Conservation (phyloP, 2,113 vertebrate genomes). For the Pyrgilauda ruficollis region DNA sequence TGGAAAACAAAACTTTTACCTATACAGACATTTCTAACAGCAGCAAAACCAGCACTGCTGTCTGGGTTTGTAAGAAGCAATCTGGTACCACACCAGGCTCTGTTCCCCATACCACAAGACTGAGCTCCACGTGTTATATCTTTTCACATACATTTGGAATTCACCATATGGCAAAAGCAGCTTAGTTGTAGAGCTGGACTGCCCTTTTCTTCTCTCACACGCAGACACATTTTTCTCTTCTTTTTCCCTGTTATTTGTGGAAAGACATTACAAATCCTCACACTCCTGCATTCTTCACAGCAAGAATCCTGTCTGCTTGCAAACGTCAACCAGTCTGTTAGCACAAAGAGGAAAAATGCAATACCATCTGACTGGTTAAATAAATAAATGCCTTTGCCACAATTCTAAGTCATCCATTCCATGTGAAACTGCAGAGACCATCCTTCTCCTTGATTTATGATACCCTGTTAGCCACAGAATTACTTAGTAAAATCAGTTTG, state of each 20-base stretch:
- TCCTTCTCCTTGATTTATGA: constrained; percentile 70
- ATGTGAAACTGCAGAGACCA: constrained; percentile 34
- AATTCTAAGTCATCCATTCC: constrained; percentile 32
- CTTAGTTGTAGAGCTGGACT: background rate
- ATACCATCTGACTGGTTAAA: constrained; percentile 50
- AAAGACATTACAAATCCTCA: background rate
- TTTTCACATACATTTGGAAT: background rate
- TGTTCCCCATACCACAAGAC: background rate
- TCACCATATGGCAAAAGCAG: background rate
- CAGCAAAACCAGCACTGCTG: background rate
- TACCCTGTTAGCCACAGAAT: constrained; percentile 52
- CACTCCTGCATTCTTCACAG: constrained; percentile 12
- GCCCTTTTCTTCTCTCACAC: background rate
- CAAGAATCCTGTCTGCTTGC: constrained; percentile 29
- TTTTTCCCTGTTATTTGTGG: constrained; percentile 1
- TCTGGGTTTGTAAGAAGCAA: background rate
- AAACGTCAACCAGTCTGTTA: constrained; percentile 3
- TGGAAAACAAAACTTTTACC: background rate
- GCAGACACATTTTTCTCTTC: background rate
- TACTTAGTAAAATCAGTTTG: constrained; percentile 73
- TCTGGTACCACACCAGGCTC: background rate
- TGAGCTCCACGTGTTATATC: background rate
- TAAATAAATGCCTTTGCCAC: constrained; percentile 69
- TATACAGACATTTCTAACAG: background rate
- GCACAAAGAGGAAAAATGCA: constrained; percentile 13